Evolutionary conservation across 2,113 vertebrate genomes (phyloP), one percentile per base, ranked within the genome.

Genomic region (Pipra filicauda): DNA sequence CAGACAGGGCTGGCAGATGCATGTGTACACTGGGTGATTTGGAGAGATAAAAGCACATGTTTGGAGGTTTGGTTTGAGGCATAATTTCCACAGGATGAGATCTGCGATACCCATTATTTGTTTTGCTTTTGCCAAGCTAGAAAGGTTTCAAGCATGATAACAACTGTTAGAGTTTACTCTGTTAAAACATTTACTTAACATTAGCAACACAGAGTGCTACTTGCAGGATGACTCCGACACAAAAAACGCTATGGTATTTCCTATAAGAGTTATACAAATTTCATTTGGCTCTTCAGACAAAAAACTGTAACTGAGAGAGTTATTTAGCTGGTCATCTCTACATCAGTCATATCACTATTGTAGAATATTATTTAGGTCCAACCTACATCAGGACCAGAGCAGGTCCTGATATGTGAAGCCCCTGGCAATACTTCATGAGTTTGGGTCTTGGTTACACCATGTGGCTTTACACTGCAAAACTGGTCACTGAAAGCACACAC

Each of bases 21-120:
- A 5, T 74, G 71, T 76, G 64, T 71, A 83, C 75, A 35, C 5
- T 71, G 83, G 59, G 74, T 81, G 79, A 94, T 84, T 91, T 91
- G 26, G 62, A 67, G 65, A 93, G 95, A 94, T 84, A 96, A 95
- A 88, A 93, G 30, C 30, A 24, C 55, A 52, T 77, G 31, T 77
- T 77, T 84, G 48, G 91, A 54, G 72, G 37, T 58, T 95, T 92
- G 76, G 64, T 86, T 74, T 86, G 92, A 96, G 43, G n/a, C 85
- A 52, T 74, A 86, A 27, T 95, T 97, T 97, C 91, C 95, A 94
- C 88, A 88, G 91, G 76, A 95, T 91, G 94, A 96, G 83, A 77
- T 97, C 51, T 89, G 55, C 16, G 75, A 95, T 94, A 95, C 19
- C 16, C 37, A 24, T 52, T 84, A 70, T 92, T 95, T 92, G 46